Base-by-base conservation (phyloP, 92 coral and sea anemone species). In the Porites evermanni region DNA sequence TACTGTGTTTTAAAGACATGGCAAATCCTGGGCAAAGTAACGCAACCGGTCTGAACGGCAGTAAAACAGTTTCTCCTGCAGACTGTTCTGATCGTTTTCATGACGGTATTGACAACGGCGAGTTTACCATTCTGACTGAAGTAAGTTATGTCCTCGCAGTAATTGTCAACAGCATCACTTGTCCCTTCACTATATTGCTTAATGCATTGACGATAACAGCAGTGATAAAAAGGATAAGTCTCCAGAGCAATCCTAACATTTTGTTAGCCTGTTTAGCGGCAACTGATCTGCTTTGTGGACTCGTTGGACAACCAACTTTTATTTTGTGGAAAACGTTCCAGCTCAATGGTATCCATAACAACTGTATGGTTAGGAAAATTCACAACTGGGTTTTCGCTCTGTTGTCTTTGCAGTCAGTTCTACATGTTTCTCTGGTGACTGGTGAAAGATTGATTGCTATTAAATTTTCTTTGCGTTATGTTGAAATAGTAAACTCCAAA, bases 181-280 rank as follows among this genome's bases (percentile, higher is more conserved):
- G 75, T 5, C 68, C 74, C 7, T 81, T 54, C 23, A 81, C 85
- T 10, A 54, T 70, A 13, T 2, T 70, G 9, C 77, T 81, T 26
- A 81, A 70, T 52, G 44, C 70, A 7, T 21, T 56, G 54, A 68
- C 70, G 58, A 81, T 81, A 59, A 18, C 19, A n/a, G 85, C 85
- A 11, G 85, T 81, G 77, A 70, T 29, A 70, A 81, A 38, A 70
- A 56, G 13, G 9, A 65, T 67, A 29, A 17, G 77, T 1, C 85
- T 81, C 5, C 85, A 58, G 53, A 81, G 6, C 67, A 81, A 70
- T 68, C 14, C 68, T 7, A 81, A 75, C 80, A 63, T 73, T 17
- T 21, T 73, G 44, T 70, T 73, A 44, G 73, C 87, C 74, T 61
- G 63, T 23, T 17, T 83, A 73, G 87, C 87, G 2, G 72, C 26